Conservation (phyloP, 2,113 vertebrate species). For the Dipodomys stephensi region DNA sequence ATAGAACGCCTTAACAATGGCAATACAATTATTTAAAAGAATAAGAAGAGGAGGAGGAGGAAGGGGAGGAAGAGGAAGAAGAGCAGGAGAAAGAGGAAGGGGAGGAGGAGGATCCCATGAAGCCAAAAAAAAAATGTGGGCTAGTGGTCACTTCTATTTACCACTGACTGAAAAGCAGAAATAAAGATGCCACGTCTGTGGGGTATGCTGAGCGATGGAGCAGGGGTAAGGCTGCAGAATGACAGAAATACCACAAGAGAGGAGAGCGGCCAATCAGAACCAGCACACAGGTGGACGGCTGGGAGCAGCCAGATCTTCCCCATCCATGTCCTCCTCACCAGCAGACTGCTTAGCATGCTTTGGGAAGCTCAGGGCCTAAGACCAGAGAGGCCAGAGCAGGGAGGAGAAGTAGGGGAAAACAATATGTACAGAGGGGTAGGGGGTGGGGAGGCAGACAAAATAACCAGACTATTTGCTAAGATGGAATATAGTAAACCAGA, state of each 20-base stretch:
- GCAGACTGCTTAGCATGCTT: rapidly evolving
- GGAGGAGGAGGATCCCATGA: too few species aligned
- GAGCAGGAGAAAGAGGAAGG: not conserved
- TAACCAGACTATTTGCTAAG: not conserved
- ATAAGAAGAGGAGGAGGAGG: too few species aligned
- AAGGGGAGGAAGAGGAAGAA: too few species aligned
- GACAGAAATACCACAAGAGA: not conserved
- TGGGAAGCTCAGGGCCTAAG: not conserved
- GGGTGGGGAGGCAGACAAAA: not conserved
- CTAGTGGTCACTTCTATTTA: not conserved
- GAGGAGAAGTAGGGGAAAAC: not conserved
- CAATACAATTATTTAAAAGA: too few species aligned
- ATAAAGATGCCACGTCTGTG: not conserved
- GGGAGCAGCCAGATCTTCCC: not conserved
- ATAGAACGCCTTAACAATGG: too few species aligned
- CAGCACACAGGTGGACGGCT: rapidly evolving
- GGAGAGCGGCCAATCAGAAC: not conserved
- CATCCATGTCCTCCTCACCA: not conserved
- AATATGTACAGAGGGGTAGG: not conserved
- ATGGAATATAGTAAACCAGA: not conserved
- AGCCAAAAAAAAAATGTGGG: too few species aligned
- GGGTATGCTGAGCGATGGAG: not conserved
- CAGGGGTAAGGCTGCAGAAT: not conserved
- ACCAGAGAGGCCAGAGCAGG: not conserved
- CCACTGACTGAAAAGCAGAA: not conserved